A percentile compares a stretch with the other conserved stretches of the same genome.
Conservation (phyloP, 2,797 vertebrate species). For the Mormyrus proboscirostris region DNA sequence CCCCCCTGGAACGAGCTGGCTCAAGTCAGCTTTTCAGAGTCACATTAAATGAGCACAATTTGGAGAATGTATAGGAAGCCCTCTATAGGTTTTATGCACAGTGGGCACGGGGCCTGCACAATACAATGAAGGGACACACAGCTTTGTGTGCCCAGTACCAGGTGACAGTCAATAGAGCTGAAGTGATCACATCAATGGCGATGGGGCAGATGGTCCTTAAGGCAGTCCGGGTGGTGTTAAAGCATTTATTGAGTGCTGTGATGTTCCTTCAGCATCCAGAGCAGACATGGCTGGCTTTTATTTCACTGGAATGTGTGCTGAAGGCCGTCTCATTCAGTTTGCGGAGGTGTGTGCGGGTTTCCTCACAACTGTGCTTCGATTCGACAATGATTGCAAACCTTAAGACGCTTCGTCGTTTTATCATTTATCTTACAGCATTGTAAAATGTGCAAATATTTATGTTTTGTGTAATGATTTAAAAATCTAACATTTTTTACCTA, state of each 20-base stretch:
- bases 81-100: not conserved
- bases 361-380: not conserved
- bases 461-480: not conserved
- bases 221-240: not conserved
- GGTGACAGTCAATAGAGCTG: not conserved
- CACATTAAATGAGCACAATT: not conserved
- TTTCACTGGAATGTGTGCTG: not conserved
- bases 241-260: slow-evolving; percentile 12
- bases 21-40: not conserved
- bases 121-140: not conserved
- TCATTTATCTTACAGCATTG: not conserved
- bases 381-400: not conserved
- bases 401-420: not conserved
- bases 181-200: slow-evolving; percentile 5
- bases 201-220: slow-evolving; percentile 13
- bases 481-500: not conserved
- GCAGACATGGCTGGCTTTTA: not conserved
- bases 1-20: not conserved
- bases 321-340: not conserved
- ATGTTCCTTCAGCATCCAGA: not conserved
- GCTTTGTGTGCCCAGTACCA: slow-evolving; percentile 4
- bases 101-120: not conserved
- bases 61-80: not conserved
- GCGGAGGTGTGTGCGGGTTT: not conserved
- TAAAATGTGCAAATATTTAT: not conserved